Percentiles rank a stretch among this genome's conserved stretches.
phyloP scores from a whole-genome alignment of 2,113 vertebrate genomes.

The Gopherus evgoodei region DNA sequence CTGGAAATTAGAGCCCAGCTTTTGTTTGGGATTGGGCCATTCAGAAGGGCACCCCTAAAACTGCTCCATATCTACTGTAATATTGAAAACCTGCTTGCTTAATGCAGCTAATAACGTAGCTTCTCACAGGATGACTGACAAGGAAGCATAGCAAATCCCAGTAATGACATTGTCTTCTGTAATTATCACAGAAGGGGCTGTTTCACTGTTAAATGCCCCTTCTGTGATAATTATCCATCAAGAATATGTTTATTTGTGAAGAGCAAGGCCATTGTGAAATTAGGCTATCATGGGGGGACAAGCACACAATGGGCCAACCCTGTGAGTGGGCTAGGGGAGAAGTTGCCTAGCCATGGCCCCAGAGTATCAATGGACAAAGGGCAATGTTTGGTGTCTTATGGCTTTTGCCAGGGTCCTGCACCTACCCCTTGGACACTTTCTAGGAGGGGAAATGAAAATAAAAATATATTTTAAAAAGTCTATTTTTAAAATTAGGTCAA shows the following conservation, averaged over 20 bases:
- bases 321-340: not conserved
- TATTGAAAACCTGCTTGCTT: not conserved
- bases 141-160: slow-evolving; percentile 19
- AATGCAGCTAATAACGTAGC: not conserved
- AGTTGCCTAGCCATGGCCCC: not conserved
- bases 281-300: slow-evolving; percentile 25
- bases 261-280: slow-evolving; percentile 51
- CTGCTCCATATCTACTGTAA: not conserved
- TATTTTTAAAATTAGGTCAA: not conserved
- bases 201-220: slow-evolving; percentile 13
- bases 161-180: not conserved
- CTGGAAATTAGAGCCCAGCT: not conserved
- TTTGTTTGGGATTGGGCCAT: not conserved
- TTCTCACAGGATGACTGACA: slow-evolving; percentile 24
- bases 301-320: not conserved
- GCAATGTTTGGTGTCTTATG: not conserved
- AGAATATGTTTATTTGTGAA: slow-evolving; percentile 47
- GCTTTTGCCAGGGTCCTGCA: not conserved
- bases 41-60: not conserved
- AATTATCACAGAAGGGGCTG: not conserved
- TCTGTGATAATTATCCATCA: slow-evolving; percentile 15
- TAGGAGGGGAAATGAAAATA: not conserved
- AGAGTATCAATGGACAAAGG: not conserved
- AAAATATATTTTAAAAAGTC: not conserved
- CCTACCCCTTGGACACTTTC: not conserved